Percentiles rank a stretch among this genome's conserved stretches.
Evolutionary conservation across 2,888 invertebrate species (phyloP).

Genomic region (Andrena minutula): DNA sequence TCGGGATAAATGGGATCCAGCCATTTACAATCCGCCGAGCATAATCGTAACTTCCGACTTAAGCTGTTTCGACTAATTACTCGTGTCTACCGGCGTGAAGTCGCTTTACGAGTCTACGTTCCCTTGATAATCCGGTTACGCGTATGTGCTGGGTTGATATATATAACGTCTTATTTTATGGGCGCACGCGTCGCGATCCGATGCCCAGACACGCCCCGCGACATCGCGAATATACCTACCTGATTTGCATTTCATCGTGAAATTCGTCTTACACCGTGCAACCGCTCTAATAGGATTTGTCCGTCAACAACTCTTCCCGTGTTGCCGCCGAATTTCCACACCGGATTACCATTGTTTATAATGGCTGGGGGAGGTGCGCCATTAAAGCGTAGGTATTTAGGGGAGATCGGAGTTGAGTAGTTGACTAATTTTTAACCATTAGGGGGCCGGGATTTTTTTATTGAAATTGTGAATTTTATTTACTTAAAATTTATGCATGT

Average conservation of each 20-base stretch:
- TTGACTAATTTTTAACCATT: no score
- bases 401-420: no score
- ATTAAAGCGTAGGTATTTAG: background rate
- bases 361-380: background rate
- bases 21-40: conserved; percentile 16
- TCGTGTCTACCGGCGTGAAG: conserved; percentile 42
- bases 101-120: conserved; percentile 41
- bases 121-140: conserved; percentile 57
- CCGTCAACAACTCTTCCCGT: conserved; percentile 17
- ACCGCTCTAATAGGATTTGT: conserved; percentile 40
- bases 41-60: conserved; percentile 52
- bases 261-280: conserved; percentile 29
- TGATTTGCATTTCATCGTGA: conserved; percentile 38
- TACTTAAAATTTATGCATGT: no score
- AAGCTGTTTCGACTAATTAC: conserved; percentile 55
- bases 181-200: conserved; percentile 31
- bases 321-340: conserved; percentile 12
- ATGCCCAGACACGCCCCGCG: conserved; percentile 20
- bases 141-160: conserved; percentile 24
- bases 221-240: conserved; percentile 16
- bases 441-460: no score
- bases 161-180: conserved; percentile 61
- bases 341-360: conserved; percentile 32
- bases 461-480: no score
- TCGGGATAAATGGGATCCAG: conserved; percentile 26